phyloP scores from a whole-genome alignment of 2,113 vertebrate genomes.

The Pygathrix nemaeus region DNA sequence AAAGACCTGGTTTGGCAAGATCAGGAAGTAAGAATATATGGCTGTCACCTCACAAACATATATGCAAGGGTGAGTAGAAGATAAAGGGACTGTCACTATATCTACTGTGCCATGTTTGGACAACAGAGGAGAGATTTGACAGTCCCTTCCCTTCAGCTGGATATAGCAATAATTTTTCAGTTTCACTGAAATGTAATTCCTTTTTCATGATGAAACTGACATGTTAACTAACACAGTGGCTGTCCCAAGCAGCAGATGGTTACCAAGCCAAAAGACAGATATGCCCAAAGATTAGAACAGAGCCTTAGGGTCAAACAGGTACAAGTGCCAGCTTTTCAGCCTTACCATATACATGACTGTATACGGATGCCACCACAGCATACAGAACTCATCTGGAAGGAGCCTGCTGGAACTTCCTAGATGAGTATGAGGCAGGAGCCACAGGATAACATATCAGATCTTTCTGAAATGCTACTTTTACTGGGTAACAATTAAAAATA shows the following conservation, averaged over 20 bases:
- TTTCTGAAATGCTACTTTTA: neutral
- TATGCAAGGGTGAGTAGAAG: neutral
- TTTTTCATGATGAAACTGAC: neutral
- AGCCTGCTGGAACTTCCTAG: neutral
- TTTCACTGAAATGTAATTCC: neutral
- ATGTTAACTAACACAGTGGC: too few relatives aligned
- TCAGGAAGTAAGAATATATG: neutral
- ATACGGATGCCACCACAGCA: accelerated
- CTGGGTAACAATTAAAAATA: neutral
- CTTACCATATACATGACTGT: too few relatives aligned
- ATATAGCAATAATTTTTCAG: neutral
- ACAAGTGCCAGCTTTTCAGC: neutral
- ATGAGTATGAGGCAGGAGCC: neutral
- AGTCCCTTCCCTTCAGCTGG: neutral
- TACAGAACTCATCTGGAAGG: neutral
- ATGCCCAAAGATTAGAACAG: neutral
- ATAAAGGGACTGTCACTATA: neutral
- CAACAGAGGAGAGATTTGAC: neutral
- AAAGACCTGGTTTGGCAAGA: neutral
- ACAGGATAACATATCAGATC: neutral
- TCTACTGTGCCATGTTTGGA: neutral
- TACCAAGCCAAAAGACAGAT: neutral
- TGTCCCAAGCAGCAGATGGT: neutral
- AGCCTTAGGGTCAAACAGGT: neutral
- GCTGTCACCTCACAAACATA: neutral